Evolutionary conservation across 2,888 invertebrate species (phyloP).

Genomic region (Autographa pulchrina): DNA sequence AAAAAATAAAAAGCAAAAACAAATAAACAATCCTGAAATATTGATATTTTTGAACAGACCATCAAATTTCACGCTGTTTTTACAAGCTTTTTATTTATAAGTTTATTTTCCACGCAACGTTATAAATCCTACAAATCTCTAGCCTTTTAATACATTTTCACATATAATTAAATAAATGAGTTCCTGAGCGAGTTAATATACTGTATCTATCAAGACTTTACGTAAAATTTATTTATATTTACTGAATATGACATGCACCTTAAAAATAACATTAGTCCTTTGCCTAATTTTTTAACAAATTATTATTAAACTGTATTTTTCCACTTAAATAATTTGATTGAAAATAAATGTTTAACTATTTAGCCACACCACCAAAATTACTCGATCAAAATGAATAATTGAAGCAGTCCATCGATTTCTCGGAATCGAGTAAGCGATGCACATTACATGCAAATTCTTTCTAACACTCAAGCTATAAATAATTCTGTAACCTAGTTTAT

Average conservation of each 20-base stretch:
- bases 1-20: neutral
- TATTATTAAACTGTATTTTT: no score
- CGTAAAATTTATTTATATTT: no score
- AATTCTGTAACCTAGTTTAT: conserved; percentile 61
- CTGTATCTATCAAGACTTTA: neutral
- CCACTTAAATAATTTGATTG: no score
- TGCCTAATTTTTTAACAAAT: no score
- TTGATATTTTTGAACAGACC: neutral
- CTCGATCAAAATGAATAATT: conserved; percentile 12
- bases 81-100: no score
- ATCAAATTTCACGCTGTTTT: neutral
- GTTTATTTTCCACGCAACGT: neutral
- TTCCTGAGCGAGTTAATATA: neutral
- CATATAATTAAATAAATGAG: neutral
- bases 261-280: no score
- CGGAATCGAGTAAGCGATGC: conserved; percentile 44
- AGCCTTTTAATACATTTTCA: neutral
- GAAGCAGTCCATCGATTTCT: conserved; percentile 34
- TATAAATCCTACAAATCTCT: neutral
- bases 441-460: conserved; percentile 62
- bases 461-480: conserved; percentile 55
- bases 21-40: neutral
- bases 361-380: conserved; percentile 6
- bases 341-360: neutral
- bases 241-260: no score